Percentiles rank a stretch among this genome's conserved stretches.
These are phyloP conservation scores for Eulemur mongoz DNA, from an alignment of 2,797 vertebrate species.

Conservation along the genomic window DNA sequence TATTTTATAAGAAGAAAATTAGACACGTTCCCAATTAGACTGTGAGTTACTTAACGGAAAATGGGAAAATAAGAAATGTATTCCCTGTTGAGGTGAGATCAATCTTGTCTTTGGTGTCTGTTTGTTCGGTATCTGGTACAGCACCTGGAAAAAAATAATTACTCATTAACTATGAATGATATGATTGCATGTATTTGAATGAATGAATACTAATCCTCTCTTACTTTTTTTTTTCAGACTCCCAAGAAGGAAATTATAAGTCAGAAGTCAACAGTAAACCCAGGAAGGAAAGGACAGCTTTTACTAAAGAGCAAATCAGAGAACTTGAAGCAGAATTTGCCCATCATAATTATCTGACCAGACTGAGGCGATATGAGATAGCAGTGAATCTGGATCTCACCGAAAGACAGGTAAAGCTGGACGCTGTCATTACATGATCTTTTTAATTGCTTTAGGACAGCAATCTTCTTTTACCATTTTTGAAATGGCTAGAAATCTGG, in stretches of 20 bases:
- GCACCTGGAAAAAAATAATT: background rate
- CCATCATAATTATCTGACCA: conserved; percentile 99
- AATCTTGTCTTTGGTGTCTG: background rate
- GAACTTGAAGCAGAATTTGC: conserved; percentile 99
- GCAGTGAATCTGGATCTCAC: conserved; percentile 99
- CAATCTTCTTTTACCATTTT: background rate
- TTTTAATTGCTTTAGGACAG: background rate
- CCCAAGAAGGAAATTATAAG: conserved; percentile 98
- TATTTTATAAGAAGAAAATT: background rate
- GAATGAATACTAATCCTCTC: conserved; percentile 73
- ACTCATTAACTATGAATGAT: background rate
- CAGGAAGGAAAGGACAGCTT: conserved; percentile 98
- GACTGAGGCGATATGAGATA: conserved; percentile 98
- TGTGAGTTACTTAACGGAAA: background rate
- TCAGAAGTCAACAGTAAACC: conserved; percentile 98
- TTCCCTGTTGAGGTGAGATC: background rate
- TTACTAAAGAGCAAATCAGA: conserved; percentile 99
- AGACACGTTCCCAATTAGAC: background rate
- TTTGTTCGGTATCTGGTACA: background rate
- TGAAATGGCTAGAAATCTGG: background rate
- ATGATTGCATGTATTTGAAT: conserved; percentile 18
- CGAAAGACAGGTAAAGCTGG: conserved; percentile 96
- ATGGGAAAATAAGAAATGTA: background rate
- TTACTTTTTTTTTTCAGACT: conserved; percentile 90
- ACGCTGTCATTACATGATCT: background rate